Evolutionary conservation across 1,140 invertebrate genomes (phyloP), one percentile per base, ranked within the genome.

Genomic region (Scaptomyza graminum): DNA sequence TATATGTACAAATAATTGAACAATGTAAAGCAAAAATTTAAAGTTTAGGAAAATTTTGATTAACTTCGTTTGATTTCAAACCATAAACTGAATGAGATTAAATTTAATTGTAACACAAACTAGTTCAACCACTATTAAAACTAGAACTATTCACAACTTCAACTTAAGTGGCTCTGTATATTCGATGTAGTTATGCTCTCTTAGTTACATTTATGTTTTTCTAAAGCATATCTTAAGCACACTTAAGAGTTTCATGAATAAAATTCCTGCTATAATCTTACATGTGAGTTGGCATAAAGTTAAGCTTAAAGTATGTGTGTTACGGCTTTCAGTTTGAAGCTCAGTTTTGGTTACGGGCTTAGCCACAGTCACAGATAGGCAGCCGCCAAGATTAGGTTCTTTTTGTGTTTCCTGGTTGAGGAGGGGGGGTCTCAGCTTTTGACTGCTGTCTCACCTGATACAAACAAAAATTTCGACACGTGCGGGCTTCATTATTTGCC

Each of bases 401-500:
- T 46, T 28, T 46, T 34, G 22, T 13, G 41, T 46, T 41, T 25
- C 55, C 18, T 22, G 18, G 18, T 2, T 5, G 4, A 11, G 34
- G 18, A 18, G 22, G n/a, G n/a, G n/a, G n/a, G n/a, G n/a, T n/a
- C 34, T 57, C 46, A 65, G 56, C 49, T 49, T 43, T 69, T 51
- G 62, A 43, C 34, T 39, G 46, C 34, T 39, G 46, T 69, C 43
- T 70, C 64, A 68, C 56, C 65, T 72, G 47, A 49, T 65, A 62
- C 73, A 80, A 74, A 78, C 80, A 85, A 22, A 22, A 22, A 78
- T 87, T 84, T 69, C 54, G 82, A 85, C 81, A 87, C 78, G 82
- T 87, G 82, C 82, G 85, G 78, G 74, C 74, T 82, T 82, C 74
- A 72, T 82, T 85, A 77, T 78, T 85, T 82, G 74, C 66, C 68